A percentile compares a stretch with the other conserved stretches of the same genome.
Evolutionary conservation across 1,140 invertebrate species (phyloP).

Genomic region (Onthophagus taurus): DNA sequence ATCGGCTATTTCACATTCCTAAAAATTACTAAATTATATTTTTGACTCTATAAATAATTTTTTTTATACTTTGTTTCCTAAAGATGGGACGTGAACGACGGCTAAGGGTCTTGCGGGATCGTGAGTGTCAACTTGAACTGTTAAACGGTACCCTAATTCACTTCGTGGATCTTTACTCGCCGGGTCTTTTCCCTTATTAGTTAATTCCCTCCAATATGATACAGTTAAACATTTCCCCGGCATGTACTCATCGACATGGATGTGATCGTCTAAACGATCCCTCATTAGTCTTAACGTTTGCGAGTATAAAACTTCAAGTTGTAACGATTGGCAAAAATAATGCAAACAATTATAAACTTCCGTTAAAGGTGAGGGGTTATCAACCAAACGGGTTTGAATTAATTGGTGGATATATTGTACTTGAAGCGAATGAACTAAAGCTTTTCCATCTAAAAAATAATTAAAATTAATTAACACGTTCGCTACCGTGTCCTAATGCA

Average conservation of each 20-base stretch:
- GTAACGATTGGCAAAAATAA: slow-evolving; percentile 90
- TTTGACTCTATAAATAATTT: background rate
- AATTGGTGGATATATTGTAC: slow-evolving; percentile 86
- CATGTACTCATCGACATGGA: slow-evolving; percentile 87
- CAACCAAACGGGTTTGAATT: slow-evolving; percentile 81
- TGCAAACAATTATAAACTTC: slow-evolving; percentile 85
- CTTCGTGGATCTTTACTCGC: slow-evolving; percentile 63
- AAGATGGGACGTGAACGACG: slow-evolving; percentile 78
- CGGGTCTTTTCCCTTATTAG: slow-evolving; percentile 38
- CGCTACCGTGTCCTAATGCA: no score
- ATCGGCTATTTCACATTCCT: slow-evolving; percentile 67
- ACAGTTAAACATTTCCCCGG: slow-evolving; percentile 81
- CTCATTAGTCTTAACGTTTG: slow-evolving; percentile 82
- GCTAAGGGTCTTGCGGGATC: slow-evolving; percentile 73
- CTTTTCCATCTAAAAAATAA: slow-evolving; percentile 72
- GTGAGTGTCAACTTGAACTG: slow-evolving; percentile 77
- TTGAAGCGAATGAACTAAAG: slow-evolving; percentile 86
- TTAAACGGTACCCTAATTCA: slow-evolving; percentile 77
- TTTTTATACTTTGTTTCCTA: slow-evolving; percentile 42
- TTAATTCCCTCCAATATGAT: slow-evolving; percentile 82
- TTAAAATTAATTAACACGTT: background rate
- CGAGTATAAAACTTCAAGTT: slow-evolving; percentile 90
- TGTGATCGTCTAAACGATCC: slow-evolving; percentile 81
- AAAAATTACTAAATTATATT: slow-evolving; percentile 20
- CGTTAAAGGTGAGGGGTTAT: slow-evolving; percentile 66